These are phyloP conservation scores for Agrypnia vestita DNA, from an alignment of 1,140 invertebrate genomes.

Conservation along the genomic window DNA sequence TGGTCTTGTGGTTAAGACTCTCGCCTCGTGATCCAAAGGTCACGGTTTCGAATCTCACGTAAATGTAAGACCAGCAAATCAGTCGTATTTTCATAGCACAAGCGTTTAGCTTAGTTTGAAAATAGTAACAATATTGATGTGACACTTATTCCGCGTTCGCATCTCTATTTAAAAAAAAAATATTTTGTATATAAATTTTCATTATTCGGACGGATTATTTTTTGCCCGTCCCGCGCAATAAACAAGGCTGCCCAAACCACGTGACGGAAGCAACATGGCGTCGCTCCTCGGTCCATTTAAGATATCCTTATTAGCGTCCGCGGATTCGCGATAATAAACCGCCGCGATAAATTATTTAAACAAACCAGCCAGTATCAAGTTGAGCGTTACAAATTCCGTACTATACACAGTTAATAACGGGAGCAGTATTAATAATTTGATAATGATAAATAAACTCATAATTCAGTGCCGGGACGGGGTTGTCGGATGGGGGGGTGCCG, in stretches of 20 bases:
- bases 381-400: slow-evolving; percentile 34
- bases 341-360: slow-evolving; percentile 58
- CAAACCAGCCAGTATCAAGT: slow-evolving; percentile 19
- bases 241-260: slow-evolving; percentile 2
- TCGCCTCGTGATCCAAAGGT: too few species aligned
- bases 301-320: slow-evolving; percentile 49
- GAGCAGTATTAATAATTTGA: slow-evolving; percentile 71
- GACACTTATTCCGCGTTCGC: too few species aligned
- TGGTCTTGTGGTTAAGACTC: too few species aligned
- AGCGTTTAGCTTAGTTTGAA: too few species aligned
- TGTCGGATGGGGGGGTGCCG: slow-evolving; percentile 31
- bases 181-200: too few species aligned
- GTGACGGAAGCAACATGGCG: slow-evolving; percentile 27
- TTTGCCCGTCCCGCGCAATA: background rate
- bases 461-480: slow-evolving; percentile 63
- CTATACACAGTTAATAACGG: slow-evolving; percentile 59
- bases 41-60: too few species aligned
- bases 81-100: too few species aligned
- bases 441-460: slow-evolving; percentile 75
- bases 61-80: too few species aligned
- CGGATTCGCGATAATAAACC: slow-evolving; percentile 56
- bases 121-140: too few species aligned
- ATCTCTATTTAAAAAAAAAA: too few species aligned
- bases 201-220: background rate
- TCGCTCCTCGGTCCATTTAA: slow-evolving; percentile 48